Base-by-base conservation (phyloP, 1,140 invertebrate genomes). In the Pseudomyrmex cubaensis region DNA sequence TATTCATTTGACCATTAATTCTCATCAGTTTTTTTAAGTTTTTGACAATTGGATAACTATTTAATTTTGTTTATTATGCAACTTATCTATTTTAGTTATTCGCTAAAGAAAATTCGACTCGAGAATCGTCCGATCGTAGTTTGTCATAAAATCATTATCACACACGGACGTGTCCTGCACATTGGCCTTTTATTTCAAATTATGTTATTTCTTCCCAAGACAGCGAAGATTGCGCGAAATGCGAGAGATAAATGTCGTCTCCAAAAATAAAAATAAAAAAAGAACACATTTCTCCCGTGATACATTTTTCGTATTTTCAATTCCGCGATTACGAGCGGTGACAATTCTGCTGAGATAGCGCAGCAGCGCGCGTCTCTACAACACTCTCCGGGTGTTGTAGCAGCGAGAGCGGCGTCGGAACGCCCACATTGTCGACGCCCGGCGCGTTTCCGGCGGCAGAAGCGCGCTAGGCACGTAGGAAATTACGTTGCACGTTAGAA, bases 401-500 rank as follows among this genome's bases (percentile, higher is more conserved):
- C 25, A 25, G 25, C 25, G 25, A 20, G 56, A 35, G 64, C 46
- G 76, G 64, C 67, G 69, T 72, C 61, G 66, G 57, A 22, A 69
- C 61, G 46, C 50, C 54, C 63, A 72, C 52, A 87, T 88, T 88
- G 87, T 88, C 87, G 83, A 66, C 76, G 67, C 61, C 56, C 62
- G 64, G 52, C 72, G 83, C 69, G 83, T 73, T 88, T 88, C 87
- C 86, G 87, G 83, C 25, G 17, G 70, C 67, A 35, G 57, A 73
- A 48, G 61, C 66, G 85, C 64, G 72, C 66, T 44, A 85, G 86
- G 75, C 86, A 87, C 83, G 86, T 83, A 88, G 87, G 87, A 88
- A 88, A 88, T 88, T 88, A 88, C 87, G 83, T 88, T 82, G 87
- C 87, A 85, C 87, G 83, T 87, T 84, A 85, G 86, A 82, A 61